phyloP scores from a whole-genome alignment of 2,113 vertebrate species.

The Stomatorhinus ivindoensis region DNA sequence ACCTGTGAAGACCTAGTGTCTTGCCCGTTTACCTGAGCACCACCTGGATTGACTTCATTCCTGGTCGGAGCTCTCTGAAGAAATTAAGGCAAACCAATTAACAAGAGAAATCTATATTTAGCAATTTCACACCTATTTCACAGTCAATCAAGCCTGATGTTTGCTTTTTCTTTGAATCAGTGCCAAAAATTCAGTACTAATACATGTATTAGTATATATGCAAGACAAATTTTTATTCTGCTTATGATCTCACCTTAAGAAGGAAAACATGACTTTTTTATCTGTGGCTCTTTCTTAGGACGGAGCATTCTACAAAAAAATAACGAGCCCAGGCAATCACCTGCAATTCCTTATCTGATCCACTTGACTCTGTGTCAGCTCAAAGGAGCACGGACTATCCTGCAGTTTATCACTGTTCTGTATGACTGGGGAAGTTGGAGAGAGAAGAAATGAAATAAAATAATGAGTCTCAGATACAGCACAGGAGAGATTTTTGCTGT shows the following conservation, averaged over 20 bases:
- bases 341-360: conserved; percentile 72
- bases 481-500: not conserved
- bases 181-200: not conserved
- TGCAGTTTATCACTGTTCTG: conserved; percentile 74
- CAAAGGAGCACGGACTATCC: conserved; percentile 69
- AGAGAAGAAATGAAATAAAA: not conserved
- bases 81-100: conserved; percentile 4
- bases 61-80: conserved; percentile 58
- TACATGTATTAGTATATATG: not conserved
- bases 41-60: conserved; percentile 68
- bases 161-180: not conserved
- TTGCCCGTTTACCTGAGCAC: conserved; percentile 66
- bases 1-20: not conserved
- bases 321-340: conserved; percentile 37
- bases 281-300: not conserved
- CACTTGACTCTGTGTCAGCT: conserved; percentile 66
- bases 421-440: conserved; percentile 48
- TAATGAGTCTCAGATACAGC: not conserved
- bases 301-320: not conserved
- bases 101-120: not conserved
- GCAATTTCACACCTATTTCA: no score
- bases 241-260: not conserved
- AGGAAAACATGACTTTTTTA: not conserved
- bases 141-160: not conserved
- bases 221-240: not conserved